These are phyloP conservation scores for Leuctra nigra DNA, from an alignment of 2,888 invertebrate species.

Conservation along the genomic window DNA sequence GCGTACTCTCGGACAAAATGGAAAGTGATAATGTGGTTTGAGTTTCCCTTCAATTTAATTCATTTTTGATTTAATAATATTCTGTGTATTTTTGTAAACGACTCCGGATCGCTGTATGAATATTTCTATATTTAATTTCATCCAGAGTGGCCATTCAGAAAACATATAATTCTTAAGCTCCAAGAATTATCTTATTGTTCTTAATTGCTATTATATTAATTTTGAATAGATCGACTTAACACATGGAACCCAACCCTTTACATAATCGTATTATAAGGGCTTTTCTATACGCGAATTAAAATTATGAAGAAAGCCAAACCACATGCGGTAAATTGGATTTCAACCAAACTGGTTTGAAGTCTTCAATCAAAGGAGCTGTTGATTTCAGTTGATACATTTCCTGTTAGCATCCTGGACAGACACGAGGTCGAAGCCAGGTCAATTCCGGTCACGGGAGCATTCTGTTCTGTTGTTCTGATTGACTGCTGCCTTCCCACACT, in stretches of 20 bases:
- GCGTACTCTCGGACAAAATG: too few relatives aligned
- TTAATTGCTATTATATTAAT: slow-evolving; percentile 15
- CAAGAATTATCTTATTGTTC: too few relatives aligned
- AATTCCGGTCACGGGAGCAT: background rate
- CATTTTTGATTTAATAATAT: too few relatives aligned
- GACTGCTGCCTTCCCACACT: slow-evolving; percentile 16
- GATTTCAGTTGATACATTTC: background rate
- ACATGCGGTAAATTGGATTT: slow-evolving; percentile 2
- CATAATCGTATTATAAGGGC: slow-evolving; percentile 1
- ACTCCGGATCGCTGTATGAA: too few relatives aligned
- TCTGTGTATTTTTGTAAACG: too few relatives aligned
- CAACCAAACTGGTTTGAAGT: background rate
- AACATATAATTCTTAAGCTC: too few relatives aligned
- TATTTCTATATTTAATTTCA: too few relatives aligned
- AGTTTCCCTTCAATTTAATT: too few relatives aligned
- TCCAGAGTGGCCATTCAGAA: too few relatives aligned
- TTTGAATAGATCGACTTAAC: slow-evolving; percentile 4
- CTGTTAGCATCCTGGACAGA: background rate
- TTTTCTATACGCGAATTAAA: background rate
- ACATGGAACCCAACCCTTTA: background rate
- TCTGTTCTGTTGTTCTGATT: slow-evolving; percentile 12
- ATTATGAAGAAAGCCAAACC: background rate
- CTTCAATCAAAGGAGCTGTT: background rate
- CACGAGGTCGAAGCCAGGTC: background rate
- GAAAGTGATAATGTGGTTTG: too few relatives aligned